Evolutionary conservation across 2,888 invertebrate genomes (phyloP).

Genomic region (Empis stercorea): DNA sequence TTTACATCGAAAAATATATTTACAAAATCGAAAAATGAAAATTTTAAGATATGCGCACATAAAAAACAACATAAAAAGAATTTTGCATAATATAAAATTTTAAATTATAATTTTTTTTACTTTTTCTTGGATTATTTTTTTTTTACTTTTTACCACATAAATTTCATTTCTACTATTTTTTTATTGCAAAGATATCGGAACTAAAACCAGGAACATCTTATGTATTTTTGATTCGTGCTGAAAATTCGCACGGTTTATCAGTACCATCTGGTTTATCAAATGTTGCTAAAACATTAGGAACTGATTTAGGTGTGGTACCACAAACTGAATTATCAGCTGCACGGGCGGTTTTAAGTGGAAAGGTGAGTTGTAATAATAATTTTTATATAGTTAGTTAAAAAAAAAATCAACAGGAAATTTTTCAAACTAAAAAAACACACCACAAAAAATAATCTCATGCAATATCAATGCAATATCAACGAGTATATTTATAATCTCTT

Average conservation of each 20-base stretch:
- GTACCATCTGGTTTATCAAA: constrained; percentile 66
- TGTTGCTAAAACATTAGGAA: constrained; percentile 48
- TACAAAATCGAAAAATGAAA: too few relatives aligned
- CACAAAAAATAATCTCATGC: not conserved
- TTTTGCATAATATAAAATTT: not conserved
- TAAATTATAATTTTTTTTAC: not conserved
- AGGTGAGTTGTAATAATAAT: constrained; percentile 28
- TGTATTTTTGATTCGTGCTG: constrained; percentile 72
- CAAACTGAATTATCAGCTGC: constrained; percentile 35
- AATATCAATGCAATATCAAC: too few relatives aligned
- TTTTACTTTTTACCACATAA: not conserved
- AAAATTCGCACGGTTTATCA: constrained; percentile 74
- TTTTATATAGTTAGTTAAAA: not conserved
- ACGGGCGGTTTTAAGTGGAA: constrained; percentile 32
- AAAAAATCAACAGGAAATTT: not conserved
- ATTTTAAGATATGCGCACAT: too few relatives aligned
- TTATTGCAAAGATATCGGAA: constrained; percentile 40
- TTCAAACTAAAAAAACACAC: not conserved
- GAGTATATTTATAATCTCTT: too few relatives aligned
- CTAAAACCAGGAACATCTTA: constrained; percentile 70
- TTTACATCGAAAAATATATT: too few relatives aligned
- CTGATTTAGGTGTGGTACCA: constrained; percentile 31
- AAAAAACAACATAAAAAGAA: too few relatives aligned
- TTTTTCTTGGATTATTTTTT: too few relatives aligned
- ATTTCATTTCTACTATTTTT: constrained; percentile 4